Evolutionary conservation across 1,140 invertebrate genomes (phyloP).

Genomic region (Solenopsis invicta): DNA sequence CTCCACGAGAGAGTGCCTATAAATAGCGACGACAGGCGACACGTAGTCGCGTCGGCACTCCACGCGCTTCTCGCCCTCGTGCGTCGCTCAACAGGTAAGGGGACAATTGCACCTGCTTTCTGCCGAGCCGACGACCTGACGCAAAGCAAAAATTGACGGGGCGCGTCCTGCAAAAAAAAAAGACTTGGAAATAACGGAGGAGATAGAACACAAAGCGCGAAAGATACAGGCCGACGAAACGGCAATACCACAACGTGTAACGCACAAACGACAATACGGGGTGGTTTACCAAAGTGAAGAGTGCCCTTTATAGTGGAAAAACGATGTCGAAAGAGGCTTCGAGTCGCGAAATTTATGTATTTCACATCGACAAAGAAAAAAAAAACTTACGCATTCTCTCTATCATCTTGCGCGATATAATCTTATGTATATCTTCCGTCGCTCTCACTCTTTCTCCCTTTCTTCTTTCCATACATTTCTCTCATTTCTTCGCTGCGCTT

Average conservation of each 20-base stretch:
- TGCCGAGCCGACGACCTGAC: slow-evolving; percentile 1
- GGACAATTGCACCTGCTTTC: slow-evolving; percentile 26
- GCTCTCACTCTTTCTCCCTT: neutral
- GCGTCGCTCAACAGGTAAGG: slow-evolving; percentile 53
- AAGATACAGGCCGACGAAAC: slow-evolving; percentile 15
- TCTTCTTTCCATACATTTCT: slow-evolving; percentile 40
- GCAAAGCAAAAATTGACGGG: slow-evolving; percentile 14
- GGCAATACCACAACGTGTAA: slow-evolving; percentile 25
- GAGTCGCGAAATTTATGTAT: neutral
- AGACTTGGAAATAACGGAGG: neutral
- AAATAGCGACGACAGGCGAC: slow-evolving; percentile 44
- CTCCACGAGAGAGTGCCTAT: slow-evolving; percentile 22
- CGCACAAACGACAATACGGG: neutral
- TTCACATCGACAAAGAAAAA: neutral
- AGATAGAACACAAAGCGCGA: neutral
- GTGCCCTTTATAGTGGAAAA: neutral
- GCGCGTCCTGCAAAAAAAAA: neutral
- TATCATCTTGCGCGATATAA: neutral
- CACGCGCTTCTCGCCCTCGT: neutral
- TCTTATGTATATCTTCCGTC: slow-evolving; percentile 8
- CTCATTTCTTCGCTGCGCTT: slow-evolving; percentile 7
- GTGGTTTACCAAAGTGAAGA: neutral
- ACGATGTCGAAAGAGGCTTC: neutral
- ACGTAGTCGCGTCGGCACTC: slow-evolving; percentile 23
- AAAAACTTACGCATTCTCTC: slow-evolving; percentile 9